These are phyloP conservation scores for Phalloptychus januarius DNA, from an alignment of 2,797 vertebrate genomes.

Conservation along the genomic window DNA sequence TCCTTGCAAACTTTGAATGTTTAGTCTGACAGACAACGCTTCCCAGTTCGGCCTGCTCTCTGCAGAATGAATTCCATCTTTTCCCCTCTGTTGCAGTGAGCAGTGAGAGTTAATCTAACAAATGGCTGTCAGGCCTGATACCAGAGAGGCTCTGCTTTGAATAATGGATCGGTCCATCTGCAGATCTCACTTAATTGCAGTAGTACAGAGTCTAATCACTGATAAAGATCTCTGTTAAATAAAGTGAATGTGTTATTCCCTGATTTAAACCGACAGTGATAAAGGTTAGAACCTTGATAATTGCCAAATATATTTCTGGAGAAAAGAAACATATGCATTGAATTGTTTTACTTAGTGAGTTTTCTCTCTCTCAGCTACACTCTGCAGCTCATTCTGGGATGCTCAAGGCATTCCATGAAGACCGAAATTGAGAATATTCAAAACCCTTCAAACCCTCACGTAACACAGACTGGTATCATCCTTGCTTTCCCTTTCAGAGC, in stretches of 20 bases:
- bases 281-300: constrained; percentile 38
- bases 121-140: constrained; percentile 69
- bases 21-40: constrained; percentile 23
- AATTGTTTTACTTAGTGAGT: neutral
- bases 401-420: neutral
- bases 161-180: constrained; percentile 71
- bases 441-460: neutral
- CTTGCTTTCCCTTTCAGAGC: neutral
- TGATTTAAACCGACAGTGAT: constrained; percentile 23
- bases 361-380: neutral
- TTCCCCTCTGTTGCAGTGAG: constrained; percentile 55
- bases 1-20: constrained; percentile 2
- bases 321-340: neutral
- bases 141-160: constrained; percentile 59
- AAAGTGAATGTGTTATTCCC: constrained; percentile 46
- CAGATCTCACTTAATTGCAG: constrained; percentile 51
- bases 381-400: neutral
- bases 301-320: neutral
- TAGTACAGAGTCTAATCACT: constrained; percentile 29
- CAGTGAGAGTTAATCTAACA: constrained; percentile 74
- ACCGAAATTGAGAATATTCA: neutral
- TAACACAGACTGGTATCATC: neutral
- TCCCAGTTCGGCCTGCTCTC: constrained; percentile 37
- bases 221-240: constrained; percentile 60
- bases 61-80: constrained; percentile 33